phyloP scores from a whole-genome alignment of 2,113 vertebrate species.

The Lepisosteus oculatus region DNA sequence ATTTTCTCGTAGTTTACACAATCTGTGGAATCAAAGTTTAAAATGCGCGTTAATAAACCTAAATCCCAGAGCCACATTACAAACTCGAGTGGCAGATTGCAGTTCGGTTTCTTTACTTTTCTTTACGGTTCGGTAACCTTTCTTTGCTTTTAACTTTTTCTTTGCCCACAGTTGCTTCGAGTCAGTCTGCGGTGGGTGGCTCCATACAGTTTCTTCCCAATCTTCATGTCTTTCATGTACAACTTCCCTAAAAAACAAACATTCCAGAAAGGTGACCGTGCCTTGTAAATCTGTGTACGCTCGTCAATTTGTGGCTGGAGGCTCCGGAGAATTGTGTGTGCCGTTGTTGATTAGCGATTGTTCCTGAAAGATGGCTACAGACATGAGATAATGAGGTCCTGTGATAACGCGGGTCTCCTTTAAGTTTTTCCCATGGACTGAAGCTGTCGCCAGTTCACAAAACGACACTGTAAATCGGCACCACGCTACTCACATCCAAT shows the following conservation, averaged over 20 bases:
- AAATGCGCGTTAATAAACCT: too few species aligned
- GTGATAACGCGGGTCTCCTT: conserved; percentile 72
- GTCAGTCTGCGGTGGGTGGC: too few species aligned
- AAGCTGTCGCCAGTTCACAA: conserved; percentile 83
- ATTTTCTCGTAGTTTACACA: too few species aligned
- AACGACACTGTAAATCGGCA: conserved; percentile 80
- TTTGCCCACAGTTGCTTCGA: too few species aligned
- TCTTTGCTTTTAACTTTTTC: too few species aligned
- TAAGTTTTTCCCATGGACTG: conserved; percentile 79
- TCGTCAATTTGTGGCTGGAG: neutral
- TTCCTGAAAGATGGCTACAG: conserved; percentile 72
- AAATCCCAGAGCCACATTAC: too few species aligned
- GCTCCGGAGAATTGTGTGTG: neutral
- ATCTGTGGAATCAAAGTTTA: too few species aligned
- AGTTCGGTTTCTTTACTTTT: too few species aligned
- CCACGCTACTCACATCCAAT: conserved; percentile 87
- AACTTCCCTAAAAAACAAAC: neutral
- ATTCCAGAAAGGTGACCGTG: neutral
- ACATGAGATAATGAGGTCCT: conserved; percentile 85
- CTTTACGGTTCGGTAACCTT: too few species aligned
- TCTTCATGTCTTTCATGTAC: neutral
- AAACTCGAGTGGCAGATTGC: too few species aligned
- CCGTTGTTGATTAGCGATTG: conserved; percentile 62
- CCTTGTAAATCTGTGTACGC: neutral
- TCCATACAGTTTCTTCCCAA: neutral